phyloP scores from a whole-genome alignment of 2,888 invertebrate genomes.

The Orgyia antiqua region DNA sequence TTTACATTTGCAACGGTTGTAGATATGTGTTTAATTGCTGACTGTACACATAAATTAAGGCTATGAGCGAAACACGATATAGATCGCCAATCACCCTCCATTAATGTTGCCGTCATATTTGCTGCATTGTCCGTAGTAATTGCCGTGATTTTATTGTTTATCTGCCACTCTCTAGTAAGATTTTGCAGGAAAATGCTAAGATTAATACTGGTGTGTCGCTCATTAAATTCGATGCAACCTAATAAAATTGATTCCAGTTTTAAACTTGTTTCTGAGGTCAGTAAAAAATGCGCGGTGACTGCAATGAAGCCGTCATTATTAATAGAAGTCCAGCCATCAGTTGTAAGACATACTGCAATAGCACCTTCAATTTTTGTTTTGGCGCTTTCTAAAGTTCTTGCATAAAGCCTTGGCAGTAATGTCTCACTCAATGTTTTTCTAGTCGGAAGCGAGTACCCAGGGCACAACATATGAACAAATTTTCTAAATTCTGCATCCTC shows the following conservation, averaged over 20 bases:
- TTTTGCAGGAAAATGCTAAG: background rate
- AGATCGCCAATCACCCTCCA: background rate
- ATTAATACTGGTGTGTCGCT: constrained; percentile 5
- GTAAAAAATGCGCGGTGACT: constrained; percentile 7
- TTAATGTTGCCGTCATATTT: background rate
- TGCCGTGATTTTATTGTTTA: background rate
- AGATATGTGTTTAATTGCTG: background rate
- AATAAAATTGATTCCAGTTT: background rate
- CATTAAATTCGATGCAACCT: constrained; percentile 5
- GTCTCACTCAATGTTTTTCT: constrained; percentile 5
- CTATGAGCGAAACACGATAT: background rate
- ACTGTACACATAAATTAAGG: background rate
- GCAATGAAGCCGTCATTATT: constrained; percentile 7
- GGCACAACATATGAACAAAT: constrained; percentile 1
- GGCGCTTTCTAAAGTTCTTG: background rate
- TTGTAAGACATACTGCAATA: constrained; percentile 2
- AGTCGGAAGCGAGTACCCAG: constrained; percentile 4
- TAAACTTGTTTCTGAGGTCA: background rate
- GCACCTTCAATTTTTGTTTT: background rate
- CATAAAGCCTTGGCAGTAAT: constrained; percentile 3
- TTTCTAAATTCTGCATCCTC: constrained; percentile 4
- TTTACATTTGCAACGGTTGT: too few species aligned
- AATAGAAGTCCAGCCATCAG: constrained; percentile 5
- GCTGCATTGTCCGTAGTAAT: background rate
- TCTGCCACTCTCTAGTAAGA: background rate